Base-by-base conservation (phyloP, 2,113 vertebrate species). In the Oreochromis tanganicae region DNA sequence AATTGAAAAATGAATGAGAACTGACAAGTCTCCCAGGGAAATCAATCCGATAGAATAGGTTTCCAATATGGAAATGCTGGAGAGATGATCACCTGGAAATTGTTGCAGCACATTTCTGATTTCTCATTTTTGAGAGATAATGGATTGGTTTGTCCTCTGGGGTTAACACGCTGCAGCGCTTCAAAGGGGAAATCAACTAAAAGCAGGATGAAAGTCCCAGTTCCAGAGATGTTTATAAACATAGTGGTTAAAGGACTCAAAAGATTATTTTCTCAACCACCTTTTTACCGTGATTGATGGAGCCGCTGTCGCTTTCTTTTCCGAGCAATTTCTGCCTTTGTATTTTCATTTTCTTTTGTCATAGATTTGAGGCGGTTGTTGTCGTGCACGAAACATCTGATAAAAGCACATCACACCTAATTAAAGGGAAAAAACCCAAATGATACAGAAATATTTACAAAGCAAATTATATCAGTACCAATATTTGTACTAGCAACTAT, bases 1-100 rank as follows among this genome's bases (percentile, higher is more conserved):
- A 94, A 96, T 95, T 95, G 94, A 94, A 95, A 94, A 90, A 93
- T 96, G 92, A 95, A 95, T 92, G 90, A 95, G 87, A 96, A 88
- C 81, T 89, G 95, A 95, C 94, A 93, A 66, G 92, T 90, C 92
- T 93, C 91, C 82, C 85, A 55, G 87, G 91, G 90, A 94, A 95
- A 95, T 95, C 93, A 94, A 95, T 95, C 82, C 13, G 10, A 84
- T 85, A 80, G 90, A 95, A 93, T 87, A 89, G 86, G 89, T 87
- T 85, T 92, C 89, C 88, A 89, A 94, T 96, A 94, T 93, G 89
- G 85, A 95, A 87, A 95, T 92, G 85, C 73, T 13, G 73, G 50
- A 38, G 83, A 94, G 88, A 95, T 94, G 91, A 94, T 95, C 92
- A 95, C 94, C 91, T 92, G 92, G 92, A 95, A 95, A 90, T 81